Conservation (phyloP, 2,797 vertebrate genomes). For the Enteromius afrohamiltoni region DNA sequence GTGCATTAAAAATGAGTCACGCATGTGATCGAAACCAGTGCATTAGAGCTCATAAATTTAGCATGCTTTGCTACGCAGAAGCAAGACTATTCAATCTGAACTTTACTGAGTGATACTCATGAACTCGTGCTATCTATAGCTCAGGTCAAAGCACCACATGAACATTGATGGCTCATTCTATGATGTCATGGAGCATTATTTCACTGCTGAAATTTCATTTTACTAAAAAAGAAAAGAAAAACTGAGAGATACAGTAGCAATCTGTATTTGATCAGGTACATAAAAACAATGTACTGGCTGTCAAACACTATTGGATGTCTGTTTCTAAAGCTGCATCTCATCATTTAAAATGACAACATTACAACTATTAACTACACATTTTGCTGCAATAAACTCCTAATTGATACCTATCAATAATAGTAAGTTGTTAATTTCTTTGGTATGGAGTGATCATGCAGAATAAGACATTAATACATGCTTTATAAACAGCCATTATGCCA, state of each 20-base stretch:
- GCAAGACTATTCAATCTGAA: conserved; percentile 21
- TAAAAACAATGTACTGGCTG: not conserved
- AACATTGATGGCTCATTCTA: conserved; percentile 1
- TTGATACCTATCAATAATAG: not conserved
- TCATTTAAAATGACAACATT: not conserved
- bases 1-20: conserved; percentile 61
- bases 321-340: not conserved
- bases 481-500: not conserved
- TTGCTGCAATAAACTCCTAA: not conserved
- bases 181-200: conserved; percentile 10
- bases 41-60: conserved; percentile 41
- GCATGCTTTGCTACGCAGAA: conserved; percentile 20
- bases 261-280: not conserved
- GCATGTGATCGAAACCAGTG: conserved; percentile 53
- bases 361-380: not conserved
- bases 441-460: not conserved
- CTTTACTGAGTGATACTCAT: not conserved
- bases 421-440: not conserved
- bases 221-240: not conserved
- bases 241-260: not conserved
- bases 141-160: conserved; percentile 4
- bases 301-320: not conserved
- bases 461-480: not conserved
- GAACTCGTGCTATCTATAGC: conserved; percentile 9
- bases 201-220: not conserved